These are phyloP conservation scores for Chitala chitala DNA, from an alignment of 2,113 vertebrate genomes.

Conservation along the genomic window DNA sequence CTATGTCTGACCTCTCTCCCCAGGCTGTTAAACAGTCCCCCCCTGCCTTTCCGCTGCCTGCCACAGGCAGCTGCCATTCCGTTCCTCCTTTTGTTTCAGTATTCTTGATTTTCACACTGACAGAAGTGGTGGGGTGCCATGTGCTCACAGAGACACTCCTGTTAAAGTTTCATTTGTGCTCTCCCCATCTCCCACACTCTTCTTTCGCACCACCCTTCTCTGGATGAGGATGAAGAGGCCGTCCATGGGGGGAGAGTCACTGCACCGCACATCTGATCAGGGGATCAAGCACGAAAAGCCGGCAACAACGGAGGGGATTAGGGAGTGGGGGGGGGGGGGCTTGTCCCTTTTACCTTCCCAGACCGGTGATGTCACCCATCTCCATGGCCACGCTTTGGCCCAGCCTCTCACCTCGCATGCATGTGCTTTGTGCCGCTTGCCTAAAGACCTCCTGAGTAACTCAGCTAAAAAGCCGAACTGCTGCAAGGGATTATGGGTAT, in stretches of 20 bases:
- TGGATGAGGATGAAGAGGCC: background rate
- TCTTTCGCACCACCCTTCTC: background rate
- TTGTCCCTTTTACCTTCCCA: background rate
- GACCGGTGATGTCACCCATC: conserved; percentile 7
- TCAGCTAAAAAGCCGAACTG: background rate
- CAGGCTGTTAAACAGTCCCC: conserved; percentile 51
- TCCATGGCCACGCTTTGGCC: background rate
- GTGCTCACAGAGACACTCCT: conserved; percentile 45
- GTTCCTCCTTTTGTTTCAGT: conserved; percentile 19
- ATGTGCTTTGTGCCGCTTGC: background rate
- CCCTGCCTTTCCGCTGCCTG: conserved; percentile 37
- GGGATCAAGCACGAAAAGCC: conserved; percentile 15
- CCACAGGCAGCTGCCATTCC: conserved; percentile 25
- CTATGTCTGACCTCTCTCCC: conserved; percentile 47
- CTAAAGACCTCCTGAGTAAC: background rate
- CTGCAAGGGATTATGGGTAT: background rate
- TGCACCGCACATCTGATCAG: conserved; percentile 19
- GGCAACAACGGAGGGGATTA: conserved; percentile 9
- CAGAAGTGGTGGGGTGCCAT: conserved; percentile 41
- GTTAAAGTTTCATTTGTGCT: conserved; percentile 48
- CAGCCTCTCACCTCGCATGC: background rate
- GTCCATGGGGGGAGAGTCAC: background rate
- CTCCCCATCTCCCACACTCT: background rate
- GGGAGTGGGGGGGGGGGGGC: background rate
- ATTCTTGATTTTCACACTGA: conserved; percentile 28